These are phyloP conservation scores for Alviniconcha strummeri DNA, from an alignment of 2,888 invertebrate species.

Conservation along the genomic window DNA sequence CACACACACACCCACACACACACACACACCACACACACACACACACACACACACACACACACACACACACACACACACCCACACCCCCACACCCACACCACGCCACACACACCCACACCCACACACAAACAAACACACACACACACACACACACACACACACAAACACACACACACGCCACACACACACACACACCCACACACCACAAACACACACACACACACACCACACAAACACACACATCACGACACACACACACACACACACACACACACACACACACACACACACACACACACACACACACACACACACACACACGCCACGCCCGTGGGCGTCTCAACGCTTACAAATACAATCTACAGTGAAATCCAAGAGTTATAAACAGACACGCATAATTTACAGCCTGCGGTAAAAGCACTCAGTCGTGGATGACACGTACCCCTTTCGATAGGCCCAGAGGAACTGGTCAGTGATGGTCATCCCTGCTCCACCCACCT, in stretches of 20 bases:
- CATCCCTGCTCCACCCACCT: slow-evolving; percentile 35
- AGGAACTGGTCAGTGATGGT: slow-evolving; percentile 35
- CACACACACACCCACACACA: too few species aligned
- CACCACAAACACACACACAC: background rate
- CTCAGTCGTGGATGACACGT: background rate
- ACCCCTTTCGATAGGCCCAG: slow-evolving; percentile 33
- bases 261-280: background rate
- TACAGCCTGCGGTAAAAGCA: too few species aligned
- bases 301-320: slow-evolving; percentile 3
- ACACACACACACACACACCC: too few species aligned
- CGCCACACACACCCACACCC: too few species aligned
- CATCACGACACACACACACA: background rate
- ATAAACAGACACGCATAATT: too few species aligned
- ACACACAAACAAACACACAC: too few species aligned
- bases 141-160: too few species aligned
- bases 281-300: background rate
- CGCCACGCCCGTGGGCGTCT: background rate
- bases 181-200: background rate
- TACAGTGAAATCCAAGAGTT: too few species aligned
- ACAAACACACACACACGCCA: background rate
- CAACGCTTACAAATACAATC: too few species aligned
- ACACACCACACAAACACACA: background rate
- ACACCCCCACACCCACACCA: too few species aligned
- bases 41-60: too few species aligned
- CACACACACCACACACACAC: too few species aligned